Percentiles rank a stretch among this genome's conserved stretches.
Conservation (phyloP, 53 echinoderm and acorn worm species). For the Paracentrotus lividus region DNA sequence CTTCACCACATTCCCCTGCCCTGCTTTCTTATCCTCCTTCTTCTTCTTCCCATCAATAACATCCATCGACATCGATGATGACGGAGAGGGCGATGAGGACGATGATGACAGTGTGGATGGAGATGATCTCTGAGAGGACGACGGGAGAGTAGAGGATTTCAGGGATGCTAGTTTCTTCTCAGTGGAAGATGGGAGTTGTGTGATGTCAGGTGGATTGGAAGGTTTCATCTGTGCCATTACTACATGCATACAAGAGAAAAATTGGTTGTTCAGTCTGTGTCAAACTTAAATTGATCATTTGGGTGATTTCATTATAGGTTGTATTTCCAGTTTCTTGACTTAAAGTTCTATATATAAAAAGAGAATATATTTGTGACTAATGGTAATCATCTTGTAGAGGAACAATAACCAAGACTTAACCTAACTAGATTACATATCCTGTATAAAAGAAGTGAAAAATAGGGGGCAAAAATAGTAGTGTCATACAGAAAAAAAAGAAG, state of each 20-base stretch:
- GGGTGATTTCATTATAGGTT: no score
- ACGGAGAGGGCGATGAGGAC: background rate
- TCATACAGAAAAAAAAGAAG: no score
- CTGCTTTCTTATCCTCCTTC: slow-evolving; percentile 45
- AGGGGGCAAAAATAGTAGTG: no score
- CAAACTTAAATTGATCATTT: no score
- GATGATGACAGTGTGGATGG: slow-evolving; percentile 25
- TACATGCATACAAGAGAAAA: background rate
- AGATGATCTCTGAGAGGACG: slow-evolving; percentile 15
- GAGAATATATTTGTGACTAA: no score
- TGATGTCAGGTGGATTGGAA: background rate
- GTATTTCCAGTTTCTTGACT: no score
- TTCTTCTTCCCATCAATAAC: slow-evolving; percentile 23
- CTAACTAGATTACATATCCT: no score
- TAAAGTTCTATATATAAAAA: no score
- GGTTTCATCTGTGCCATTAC: slow-evolving; percentile 60
- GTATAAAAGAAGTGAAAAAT: no score
- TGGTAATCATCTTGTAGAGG: no score
- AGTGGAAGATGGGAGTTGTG: slow-evolving; percentile 30
- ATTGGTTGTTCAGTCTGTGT: no score
- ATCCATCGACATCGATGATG: background rate
- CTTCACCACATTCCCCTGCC: background rate
- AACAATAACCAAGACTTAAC: no score
- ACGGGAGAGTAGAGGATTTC: background rate
- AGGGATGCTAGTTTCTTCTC: background rate